Evolutionary conservation across 2,113 vertebrate species (phyloP).

Genomic region (Cynocephalus volans): DNA sequence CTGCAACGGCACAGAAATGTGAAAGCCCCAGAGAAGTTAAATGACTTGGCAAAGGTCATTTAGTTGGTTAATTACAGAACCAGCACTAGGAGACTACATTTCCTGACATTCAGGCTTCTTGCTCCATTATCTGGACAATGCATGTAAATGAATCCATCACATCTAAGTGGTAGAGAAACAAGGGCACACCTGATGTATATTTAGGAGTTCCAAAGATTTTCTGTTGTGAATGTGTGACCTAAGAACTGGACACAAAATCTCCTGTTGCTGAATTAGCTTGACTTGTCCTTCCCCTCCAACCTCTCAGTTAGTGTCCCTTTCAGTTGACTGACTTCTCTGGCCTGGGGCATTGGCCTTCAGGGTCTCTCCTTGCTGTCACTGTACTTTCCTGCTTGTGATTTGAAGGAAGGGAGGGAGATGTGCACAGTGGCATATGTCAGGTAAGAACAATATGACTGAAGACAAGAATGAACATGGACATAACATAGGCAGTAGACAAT

Average conservation of each 20-base stretch:
- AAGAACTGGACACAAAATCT: slow-evolving; percentile 7
- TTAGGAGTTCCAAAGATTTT: background rate
- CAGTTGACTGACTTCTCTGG: background rate
- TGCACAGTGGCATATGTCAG: background rate
- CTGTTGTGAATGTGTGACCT: background rate
- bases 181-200: background rate
- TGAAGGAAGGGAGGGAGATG: background rate
- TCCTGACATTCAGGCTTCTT: background rate
- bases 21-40: slow-evolving; percentile 59
- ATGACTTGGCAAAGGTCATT: slow-evolving; percentile 54
- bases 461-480: slow-evolving; percentile 19
- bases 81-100: background rate
- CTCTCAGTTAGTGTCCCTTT: background rate
- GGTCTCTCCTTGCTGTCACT: slow-evolving; percentile 59
- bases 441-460: background rate
- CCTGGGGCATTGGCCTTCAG: slow-evolving; percentile 38
- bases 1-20: background rate
- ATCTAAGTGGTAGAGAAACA: background rate
- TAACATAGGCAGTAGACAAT: background rate
- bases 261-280: slow-evolving; percentile 12
- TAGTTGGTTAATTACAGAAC: background rate
- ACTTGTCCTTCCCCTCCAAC: background rate
- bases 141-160: background rate
- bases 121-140: background rate
- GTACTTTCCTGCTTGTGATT: background rate